Percentiles rank a stretch among this genome's conserved stretches.
phyloP scores from a whole-genome alignment of 2,888 invertebrate species.

The Sussaba pulchella region DNA sequence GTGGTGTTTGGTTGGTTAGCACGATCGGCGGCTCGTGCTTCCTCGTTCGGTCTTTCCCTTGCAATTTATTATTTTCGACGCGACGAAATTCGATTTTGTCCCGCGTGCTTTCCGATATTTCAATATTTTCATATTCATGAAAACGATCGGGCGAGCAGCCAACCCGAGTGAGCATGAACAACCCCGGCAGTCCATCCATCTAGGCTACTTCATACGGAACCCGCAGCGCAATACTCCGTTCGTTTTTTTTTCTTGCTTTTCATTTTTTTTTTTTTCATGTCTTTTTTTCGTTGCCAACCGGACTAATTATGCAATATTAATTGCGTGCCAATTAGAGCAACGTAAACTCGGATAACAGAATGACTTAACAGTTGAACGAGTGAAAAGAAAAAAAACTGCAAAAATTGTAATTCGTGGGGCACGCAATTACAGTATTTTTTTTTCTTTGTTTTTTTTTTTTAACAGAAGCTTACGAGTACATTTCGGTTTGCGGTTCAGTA shows the following conservation, averaged over 20 bases:
- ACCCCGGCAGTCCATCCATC: slow-evolving; percentile 37
- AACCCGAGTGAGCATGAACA: slow-evolving; percentile 41
- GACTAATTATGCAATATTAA: slow-evolving; percentile 10
- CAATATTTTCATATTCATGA: slow-evolving; percentile 72
- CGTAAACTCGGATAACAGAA: no score
- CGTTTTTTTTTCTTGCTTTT: background rate
- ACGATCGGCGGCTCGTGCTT: slow-evolving; percentile 1
- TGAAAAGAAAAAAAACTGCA: background rate
- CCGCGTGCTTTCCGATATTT: slow-evolving; percentile 60
- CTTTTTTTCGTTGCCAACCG: background rate
- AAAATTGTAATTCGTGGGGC: background rate
- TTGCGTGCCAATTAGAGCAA: background rate
- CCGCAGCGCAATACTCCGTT: background rate
- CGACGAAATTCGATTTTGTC: slow-evolving; percentile 66
- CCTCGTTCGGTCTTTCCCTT: slow-evolving; percentile 36
- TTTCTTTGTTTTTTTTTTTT: no score
- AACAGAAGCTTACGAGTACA: background rate
- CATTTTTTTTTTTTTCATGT: background rate
- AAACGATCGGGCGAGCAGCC: slow-evolving; percentile 29
- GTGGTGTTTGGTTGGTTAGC: slow-evolving; percentile 7
- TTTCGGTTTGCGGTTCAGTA: background rate
- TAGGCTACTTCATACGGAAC: slow-evolving; percentile 34
- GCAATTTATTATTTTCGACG: slow-evolving; percentile 65
- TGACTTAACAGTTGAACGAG: background rate
- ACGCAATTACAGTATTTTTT: background rate